Base-by-base conservation (phyloP, 1,140 invertebrate genomes). In the Drosophila rhopaloa region DNA sequence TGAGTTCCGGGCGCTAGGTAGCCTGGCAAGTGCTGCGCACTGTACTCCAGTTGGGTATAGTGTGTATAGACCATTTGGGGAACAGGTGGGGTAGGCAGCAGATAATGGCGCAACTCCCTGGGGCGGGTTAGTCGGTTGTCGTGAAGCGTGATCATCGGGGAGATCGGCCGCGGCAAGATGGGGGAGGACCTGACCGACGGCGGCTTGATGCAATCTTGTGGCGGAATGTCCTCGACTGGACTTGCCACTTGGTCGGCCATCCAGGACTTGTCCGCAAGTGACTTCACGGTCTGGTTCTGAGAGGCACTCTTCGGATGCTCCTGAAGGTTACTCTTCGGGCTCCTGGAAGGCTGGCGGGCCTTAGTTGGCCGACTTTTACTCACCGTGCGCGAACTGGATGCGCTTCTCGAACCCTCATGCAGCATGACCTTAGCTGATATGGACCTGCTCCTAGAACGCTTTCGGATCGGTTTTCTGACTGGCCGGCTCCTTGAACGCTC, bases 11-110 rank as follows among this genome's bases (percentile, higher is more conserved):
- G 1, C 8, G 32, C 11, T 9, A 24, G 32, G 10, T n/a, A 16
- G 19, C 5, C 29, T 8, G 14, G 3, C 7, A 4, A 19, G 4
- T 55, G 11, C 0, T 13, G 37, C 35, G 16, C 5, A 14, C 38
- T 65, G 10, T 61, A 66, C 24, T 62, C 24, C 10, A 65, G 5
- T 10, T 65, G 46, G 2, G 27, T 16, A n/a, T 35, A 66, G 9
- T 67, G 35, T 35, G 29, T 51, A 9, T 24, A 27, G 19, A 40
- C 0, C 19, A 66, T 43, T 3, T 35, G 29, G 4, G 19, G 19
- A 13, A 16, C 8, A 5, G 14, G 8, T 27, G 63, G 60, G n/a
- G 44, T 16, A 1, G 44, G 27, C 5, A 40, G 27, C 11, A 24
- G 13, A 7, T 40, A 46, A 7, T 9, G 19, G 8, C 5, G 35